Percentiles rank a stretch among this genome's conserved stretches.
These are phyloP conservation scores for Eidolon dupreanum DNA, from an alignment of 2,797 vertebrate genomes.

Conservation along the genomic window DNA sequence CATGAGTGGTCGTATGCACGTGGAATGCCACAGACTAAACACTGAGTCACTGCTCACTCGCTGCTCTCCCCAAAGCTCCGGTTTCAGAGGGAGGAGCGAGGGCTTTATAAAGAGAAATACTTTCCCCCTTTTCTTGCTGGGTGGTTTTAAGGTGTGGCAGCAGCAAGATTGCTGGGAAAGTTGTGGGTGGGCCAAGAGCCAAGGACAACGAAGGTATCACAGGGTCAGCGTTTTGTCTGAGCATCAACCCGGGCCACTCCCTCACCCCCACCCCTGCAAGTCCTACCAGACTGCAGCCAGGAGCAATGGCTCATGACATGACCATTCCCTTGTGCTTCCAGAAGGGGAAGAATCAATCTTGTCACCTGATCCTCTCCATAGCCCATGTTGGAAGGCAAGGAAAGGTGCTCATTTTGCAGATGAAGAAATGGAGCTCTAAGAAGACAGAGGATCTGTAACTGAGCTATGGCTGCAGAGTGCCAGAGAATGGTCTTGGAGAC, in stretches of 20 bases:
- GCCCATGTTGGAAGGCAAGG: not conserved
- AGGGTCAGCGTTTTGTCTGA: conserved; percentile 57
- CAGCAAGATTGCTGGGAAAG: conserved; percentile 60
- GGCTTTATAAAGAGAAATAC: not conserved
- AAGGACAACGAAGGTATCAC: conserved; percentile 54
- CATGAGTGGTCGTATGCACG: not conserved
- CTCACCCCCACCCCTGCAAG: not conserved
- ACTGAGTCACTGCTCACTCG: conserved; percentile 42
- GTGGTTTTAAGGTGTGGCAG: conserved; percentile 79
- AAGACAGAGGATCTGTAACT: not conserved
- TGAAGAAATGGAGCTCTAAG: not conserved
- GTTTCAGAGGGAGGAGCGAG: conserved; percentile 58
- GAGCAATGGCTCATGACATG: not conserved
- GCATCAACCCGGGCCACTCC: not conserved
- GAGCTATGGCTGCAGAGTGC: not conserved
- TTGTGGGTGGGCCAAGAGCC: conserved; percentile 71
- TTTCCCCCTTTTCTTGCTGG: conserved; percentile 66
- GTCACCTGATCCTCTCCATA: no score
- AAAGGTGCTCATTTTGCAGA: not conserved
- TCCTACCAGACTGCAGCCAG: not conserved
- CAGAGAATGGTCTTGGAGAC: not conserved
- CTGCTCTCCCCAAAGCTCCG: conserved; percentile 9
- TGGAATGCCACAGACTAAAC: conserved; percentile 37
- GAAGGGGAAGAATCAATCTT: not conserved
- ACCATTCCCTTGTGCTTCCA: not conserved